Percentiles rank a stretch among this genome's conserved stretches.
Evolutionary conservation across 2,113 vertebrate species (phyloP).

Genomic region (Cisticola juncidis): DNA sequence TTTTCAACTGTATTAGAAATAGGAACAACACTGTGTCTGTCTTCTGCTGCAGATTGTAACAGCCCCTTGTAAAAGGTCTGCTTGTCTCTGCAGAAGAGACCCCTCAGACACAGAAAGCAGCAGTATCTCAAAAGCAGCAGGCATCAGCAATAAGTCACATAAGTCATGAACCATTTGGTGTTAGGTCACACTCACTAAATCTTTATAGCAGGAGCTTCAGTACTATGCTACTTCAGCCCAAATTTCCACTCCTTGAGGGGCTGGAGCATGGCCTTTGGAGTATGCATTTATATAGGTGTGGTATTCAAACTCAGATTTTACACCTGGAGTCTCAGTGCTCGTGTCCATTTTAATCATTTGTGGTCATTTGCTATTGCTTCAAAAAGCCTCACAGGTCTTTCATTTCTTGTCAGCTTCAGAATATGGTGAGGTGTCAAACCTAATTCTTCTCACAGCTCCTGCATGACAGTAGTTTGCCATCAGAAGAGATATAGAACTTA

Average conservation of each 20-base stretch:
- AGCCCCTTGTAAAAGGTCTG: not conserved
- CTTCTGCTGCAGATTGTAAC: not conserved
- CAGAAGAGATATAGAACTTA: not conserved
- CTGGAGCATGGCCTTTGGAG: not conserved
- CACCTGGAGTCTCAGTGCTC: not conserved
- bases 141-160: not conserved
- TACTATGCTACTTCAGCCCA: not conserved
- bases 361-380: not conserved
- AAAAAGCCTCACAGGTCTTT: not conserved
- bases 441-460: not conserved
- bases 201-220: not conserved
- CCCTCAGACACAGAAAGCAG: not conserved
- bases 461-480: not conserved
- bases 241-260: not conserved
- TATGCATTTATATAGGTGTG: not conserved
- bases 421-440: not conserved
- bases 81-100: not conserved
- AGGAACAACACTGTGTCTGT: not conserved
- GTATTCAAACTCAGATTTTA: not conserved
- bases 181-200: not conserved
- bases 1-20: not conserved
- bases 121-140: not conserved
- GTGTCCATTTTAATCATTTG: not conserved
- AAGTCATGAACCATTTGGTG: not conserved
- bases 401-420: not conserved